Conservation (phyloP, 2,113 vertebrate genomes). For the Casuarius casuarius region DNA sequence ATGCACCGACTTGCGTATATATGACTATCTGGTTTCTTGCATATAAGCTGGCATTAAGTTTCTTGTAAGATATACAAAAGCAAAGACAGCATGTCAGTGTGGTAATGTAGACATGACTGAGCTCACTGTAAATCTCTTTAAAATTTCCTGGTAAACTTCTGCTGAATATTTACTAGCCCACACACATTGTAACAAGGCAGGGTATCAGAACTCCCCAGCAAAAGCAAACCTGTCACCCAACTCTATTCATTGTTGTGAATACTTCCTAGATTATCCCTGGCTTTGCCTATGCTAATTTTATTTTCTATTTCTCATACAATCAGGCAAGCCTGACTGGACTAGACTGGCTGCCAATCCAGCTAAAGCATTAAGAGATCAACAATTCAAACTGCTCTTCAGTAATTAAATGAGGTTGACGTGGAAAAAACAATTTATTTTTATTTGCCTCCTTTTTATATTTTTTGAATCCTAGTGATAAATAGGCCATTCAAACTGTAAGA, state of each 20-base stretch:
- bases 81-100: neutral
- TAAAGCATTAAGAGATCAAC: neutral
- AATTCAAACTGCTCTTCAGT: constrained; percentile 13
- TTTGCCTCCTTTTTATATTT: neutral
- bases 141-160: constrained; percentile 37
- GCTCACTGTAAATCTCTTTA: constrained; percentile 44
- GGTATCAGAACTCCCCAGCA: neutral
- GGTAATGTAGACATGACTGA: constrained; percentile 18
- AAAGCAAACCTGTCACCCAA: neutral
- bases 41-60: neutral
- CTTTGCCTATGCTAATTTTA: constrained; percentile 57
- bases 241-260: constrained; percentile 43
- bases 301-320: constrained; percentile 33
- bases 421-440: constrained; percentile 51
- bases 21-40: neutral
- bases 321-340: constrained; percentile 26
- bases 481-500: constrained; percentile 6
- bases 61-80: constrained; percentile 7
- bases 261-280: constrained; percentile 40
- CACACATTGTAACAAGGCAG: constrained; percentile 6
- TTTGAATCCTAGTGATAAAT: constrained; percentile 14
- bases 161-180: constrained; percentile 56
- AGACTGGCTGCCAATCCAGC: neutral
- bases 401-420: constrained; percentile 24
- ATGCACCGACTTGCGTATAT: neutral